Base-by-base conservation (phyloP, 2,113 vertebrate genomes). In the Haplochromis vanheusdeni region DNA sequence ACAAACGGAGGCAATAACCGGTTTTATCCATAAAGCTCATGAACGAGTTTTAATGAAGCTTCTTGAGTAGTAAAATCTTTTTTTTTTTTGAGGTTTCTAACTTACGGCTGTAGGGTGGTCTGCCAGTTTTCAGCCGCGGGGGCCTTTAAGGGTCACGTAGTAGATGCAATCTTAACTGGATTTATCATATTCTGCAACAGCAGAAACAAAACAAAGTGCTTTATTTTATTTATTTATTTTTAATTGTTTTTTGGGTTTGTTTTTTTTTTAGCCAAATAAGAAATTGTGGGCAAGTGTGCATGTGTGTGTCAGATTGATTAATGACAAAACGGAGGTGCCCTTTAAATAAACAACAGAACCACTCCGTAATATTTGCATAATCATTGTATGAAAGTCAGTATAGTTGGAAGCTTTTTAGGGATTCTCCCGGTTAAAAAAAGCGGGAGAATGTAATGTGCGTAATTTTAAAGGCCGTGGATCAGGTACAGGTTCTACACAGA, bases 71-170 rank as follows among this genome's bases (percentile, higher is more conserved):
- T 28, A 14, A 81, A 21, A 47, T 75, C n/a, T 49, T 11, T 35
- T 23, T 3, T 89, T 82, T 23, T 9, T 65, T 17, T 9, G 9
- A n/a, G 14, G 47, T 79, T 55, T 79, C 7, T 12, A 77, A 70
- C 55, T 84, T 79, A 80, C 23, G 85, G 81, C 54, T 70, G 56
- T 28, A 16, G 52, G 73, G 86, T 81, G 81, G 81, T 88, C 86
- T 81, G 73, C 45, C 88, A 80, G 89, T 79, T 80, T 26, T 19
- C 60, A 52, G 80, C 62, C 89, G 82, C 81, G 70, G 86, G 83
- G 86, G 81, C 83, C 54, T 77, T 56, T 62, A 52, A 31, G 84
- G 85, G 80, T 91, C 81, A 86, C 87, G 12, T 82, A 31, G 60
- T 31, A 37, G 81, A 37, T 31, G 9, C 33, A 54, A 35, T 40